phyloP scores from a whole-genome alignment of 2,113 vertebrate genomes.

The Urocynchramus pylzowi region DNA sequence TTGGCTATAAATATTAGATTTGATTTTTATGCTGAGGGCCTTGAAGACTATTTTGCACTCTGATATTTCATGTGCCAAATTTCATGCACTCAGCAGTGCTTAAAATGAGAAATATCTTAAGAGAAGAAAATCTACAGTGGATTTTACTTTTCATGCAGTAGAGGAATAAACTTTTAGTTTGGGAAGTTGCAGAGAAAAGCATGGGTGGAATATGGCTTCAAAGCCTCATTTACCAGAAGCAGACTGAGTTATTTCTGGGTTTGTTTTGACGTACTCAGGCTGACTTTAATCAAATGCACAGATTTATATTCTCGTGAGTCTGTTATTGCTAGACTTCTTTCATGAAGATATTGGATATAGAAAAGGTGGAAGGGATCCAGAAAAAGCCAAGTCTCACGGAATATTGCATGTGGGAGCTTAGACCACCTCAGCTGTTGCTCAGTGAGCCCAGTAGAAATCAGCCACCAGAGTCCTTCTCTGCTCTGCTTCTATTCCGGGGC shows the following conservation, averaged over 20 bases:
- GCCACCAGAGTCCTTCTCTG: neutral
- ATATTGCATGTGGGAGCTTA: neutral
- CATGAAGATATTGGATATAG: neutral
- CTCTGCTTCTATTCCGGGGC: neutral
- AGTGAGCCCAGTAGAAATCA: neutral
- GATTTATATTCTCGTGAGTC: neutral
- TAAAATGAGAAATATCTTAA: neutral
- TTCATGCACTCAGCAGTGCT: neutral
- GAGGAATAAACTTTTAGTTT: neutral
- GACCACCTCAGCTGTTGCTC: neutral
- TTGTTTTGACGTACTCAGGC: neutral
- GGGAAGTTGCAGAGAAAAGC: neutral
- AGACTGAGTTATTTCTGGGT: neutral
- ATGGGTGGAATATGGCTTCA: neutral
- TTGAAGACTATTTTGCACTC: neutral
- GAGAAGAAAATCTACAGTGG: neutral
- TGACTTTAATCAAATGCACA: neutral
- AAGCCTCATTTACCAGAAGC: neutral
- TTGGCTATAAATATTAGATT: neutral
- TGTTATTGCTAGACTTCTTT: neutral
- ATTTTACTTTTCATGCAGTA: neutral
- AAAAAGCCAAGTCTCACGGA: neutral
- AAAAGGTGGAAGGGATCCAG: neutral
- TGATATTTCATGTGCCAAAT: neutral
- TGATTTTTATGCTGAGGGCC: neutral